These are phyloP conservation scores for Natator depressus DNA, from an alignment of 2,113 vertebrate genomes.

Conservation along the genomic window DNA sequence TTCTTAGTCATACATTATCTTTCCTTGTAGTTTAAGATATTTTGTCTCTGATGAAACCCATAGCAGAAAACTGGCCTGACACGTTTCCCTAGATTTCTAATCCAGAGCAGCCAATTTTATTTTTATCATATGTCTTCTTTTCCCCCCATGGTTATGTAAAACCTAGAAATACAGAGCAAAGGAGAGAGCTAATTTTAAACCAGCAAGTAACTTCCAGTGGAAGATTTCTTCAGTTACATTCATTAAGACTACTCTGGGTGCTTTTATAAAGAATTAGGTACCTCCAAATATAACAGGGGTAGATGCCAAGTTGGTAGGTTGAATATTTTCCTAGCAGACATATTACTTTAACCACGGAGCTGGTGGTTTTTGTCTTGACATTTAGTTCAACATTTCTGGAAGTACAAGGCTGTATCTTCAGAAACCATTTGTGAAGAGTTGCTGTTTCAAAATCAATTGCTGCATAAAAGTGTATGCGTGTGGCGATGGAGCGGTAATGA, in stretches of 20 bases:
- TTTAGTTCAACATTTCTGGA: conserved; percentile 50
- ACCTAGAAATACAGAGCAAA: conserved; percentile 59
- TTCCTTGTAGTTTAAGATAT: conserved; percentile 66
- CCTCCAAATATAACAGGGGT: conserved; percentile 54
- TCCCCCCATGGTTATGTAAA: conserved; percentile 70
- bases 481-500: neutral
- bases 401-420: conserved; percentile 13
- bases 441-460: neutral
- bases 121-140: conserved; percentile 66
- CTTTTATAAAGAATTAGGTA: conserved; percentile 39
- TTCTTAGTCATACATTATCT: conserved; percentile 68
- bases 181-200: conserved; percentile 75
- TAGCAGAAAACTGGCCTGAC: conserved; percentile 71
- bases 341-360: conserved; percentile 52
- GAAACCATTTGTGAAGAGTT: conserved; percentile 42
- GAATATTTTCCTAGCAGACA: conserved; percentile 70
- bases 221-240: neutral
- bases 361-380: conserved; percentile 46
- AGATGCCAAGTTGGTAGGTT: conserved; percentile 54
- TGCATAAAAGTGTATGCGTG: accelerated
- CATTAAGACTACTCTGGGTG: conserved; percentile 45
- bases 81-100: conserved; percentile 73
- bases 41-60: conserved; percentile 73
- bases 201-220: conserved; percentile 55
- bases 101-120: conserved; percentile 41